Conservation (phyloP, 2,113 vertebrate species). For the Urocolius indicus region DNA sequence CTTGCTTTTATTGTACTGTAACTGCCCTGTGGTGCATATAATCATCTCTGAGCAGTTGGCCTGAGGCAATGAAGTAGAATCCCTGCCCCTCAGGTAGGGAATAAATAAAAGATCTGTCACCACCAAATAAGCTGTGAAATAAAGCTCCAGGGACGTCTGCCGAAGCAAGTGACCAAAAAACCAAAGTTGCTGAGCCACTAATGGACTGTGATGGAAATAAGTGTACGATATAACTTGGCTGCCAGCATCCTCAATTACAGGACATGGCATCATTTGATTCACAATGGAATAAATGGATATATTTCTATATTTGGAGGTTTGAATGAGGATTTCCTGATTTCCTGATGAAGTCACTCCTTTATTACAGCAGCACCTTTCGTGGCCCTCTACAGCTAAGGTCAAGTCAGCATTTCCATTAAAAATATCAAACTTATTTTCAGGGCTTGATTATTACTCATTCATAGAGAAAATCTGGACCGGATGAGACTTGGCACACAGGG, state of each 20-base stretch:
- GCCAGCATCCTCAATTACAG: conserved; percentile 77
- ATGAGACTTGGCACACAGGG: not conserved
- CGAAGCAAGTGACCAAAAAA: conserved; percentile 64
- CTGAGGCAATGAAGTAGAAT: conserved; percentile 53
- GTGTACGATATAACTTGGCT: conserved; percentile 56
- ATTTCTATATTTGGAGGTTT: conserved; percentile 79
- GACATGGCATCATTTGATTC: conserved; percentile 80
- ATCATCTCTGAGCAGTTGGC: not conserved
- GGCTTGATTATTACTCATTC: conserved; percentile 52
- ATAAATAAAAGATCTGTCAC: conserved; percentile 57
- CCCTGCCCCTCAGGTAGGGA: conserved; percentile 42
- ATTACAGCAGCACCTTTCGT: conserved; percentile 70
- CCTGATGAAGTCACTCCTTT: conserved; percentile 82
- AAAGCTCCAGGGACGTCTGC: conserved; percentile 45
- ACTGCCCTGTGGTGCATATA: not conserved
- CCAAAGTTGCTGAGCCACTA: conserved; percentile 60
- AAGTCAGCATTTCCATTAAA: conserved; percentile 70
- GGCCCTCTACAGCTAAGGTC: conserved; percentile 55
- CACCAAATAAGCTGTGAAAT: conserved; percentile 59
- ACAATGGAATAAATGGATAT: conserved; percentile 78
- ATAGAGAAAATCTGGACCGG: conserved; percentile 16
- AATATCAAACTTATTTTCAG: conserved; percentile 43
- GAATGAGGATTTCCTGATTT: conserved; percentile 84
- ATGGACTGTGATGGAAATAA: conserved; percentile 55
- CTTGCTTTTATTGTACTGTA: conserved; percentile 28